phyloP scores from a whole-genome alignment of 2,797 vertebrate species.

The Tragelaphus eurycerus region DNA sequence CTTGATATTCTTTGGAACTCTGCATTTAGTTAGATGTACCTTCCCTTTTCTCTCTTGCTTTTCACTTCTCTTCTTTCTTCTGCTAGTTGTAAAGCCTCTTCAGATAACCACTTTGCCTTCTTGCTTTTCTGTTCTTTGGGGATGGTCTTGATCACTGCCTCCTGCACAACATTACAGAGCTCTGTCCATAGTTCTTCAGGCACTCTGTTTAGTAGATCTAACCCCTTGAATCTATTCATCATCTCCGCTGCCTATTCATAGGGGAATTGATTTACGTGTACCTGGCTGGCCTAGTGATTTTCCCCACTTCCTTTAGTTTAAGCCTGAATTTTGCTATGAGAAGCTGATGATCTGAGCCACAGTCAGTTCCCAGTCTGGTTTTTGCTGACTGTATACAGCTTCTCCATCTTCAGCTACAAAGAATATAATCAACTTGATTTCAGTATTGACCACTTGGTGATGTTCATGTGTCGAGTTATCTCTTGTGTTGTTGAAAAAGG shows the following conservation, averaged over 20 bases:
- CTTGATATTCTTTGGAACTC: not conserved
- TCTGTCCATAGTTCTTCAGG: not conserved
- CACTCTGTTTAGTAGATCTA: not conserved
- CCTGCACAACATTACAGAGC: not conserved
- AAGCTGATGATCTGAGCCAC: not conserved
- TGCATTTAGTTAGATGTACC: not conserved
- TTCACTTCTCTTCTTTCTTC: not conserved
- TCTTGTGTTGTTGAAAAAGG: not conserved
- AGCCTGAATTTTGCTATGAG: not conserved
- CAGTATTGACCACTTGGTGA: fast-evolving
- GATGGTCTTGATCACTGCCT: not conserved
- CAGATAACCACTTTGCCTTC: not conserved
- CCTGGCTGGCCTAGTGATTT: not conserved
- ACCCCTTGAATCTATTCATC: not conserved
- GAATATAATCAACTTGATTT: not conserved
- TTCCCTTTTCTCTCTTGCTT: not conserved
- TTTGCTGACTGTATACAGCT: not conserved
- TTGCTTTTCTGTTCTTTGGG: not conserved
- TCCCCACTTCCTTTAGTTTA: not conserved
- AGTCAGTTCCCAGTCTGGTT: not conserved
- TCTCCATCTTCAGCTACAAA: not conserved
- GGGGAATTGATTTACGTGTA: not conserved
- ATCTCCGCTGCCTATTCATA: not conserved
- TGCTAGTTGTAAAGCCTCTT: not conserved
- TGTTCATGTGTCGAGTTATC: not conserved